Percentiles rank a stretch among this genome's conserved stretches.
Evolutionary conservation across 2,113 vertebrate genomes (phyloP).

Genomic region (Notothenia rossii): DNA sequence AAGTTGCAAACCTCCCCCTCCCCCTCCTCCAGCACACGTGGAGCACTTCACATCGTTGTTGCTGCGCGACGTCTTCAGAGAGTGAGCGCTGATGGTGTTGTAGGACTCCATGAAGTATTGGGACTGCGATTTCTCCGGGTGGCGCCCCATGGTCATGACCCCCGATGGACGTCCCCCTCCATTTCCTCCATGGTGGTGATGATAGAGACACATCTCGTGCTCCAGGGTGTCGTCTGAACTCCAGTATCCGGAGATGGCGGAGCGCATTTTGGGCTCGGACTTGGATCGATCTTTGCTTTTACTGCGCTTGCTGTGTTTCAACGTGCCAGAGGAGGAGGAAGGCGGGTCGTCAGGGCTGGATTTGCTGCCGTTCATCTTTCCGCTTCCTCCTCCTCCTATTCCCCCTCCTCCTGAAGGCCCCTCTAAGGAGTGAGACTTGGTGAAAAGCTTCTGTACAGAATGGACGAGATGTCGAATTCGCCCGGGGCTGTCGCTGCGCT

Average conservation of each 20-base stretch:
- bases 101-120: constrained; percentile 96
- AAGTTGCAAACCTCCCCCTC: constrained; percentile 52
- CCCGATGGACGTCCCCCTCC: constrained; percentile 84
- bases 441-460: constrained; percentile 94
- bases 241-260: constrained; percentile 96
- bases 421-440: constrained; percentile 92
- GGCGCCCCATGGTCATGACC: constrained; percentile 95
- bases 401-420: constrained; percentile 78
- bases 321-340: constrained; percentile 76
- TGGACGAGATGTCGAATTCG: constrained; percentile 96
- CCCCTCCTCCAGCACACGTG: constrained; percentile 78
- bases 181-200: constrained; percentile 79
- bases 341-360: constrained; percentile 81
- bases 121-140: constrained; percentile 88
- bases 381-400: constrained; percentile 82
- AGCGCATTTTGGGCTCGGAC: constrained; percentile 92
- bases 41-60: constrained; percentile 89
- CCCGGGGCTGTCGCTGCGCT: constrained; percentile 94
- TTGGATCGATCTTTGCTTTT: constrained; percentile 97
- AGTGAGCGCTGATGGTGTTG: constrained; percentile 94
- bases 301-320: constrained; percentile 87
- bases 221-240: constrained; percentile 94
- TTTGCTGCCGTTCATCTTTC: constrained; percentile 76
- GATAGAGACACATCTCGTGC: constrained; percentile 83
- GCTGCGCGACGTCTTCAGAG: constrained; percentile 95